Evolutionary conservation across 2,888 invertebrate genomes (phyloP).

Genomic region (Brenthis ino): DNA sequence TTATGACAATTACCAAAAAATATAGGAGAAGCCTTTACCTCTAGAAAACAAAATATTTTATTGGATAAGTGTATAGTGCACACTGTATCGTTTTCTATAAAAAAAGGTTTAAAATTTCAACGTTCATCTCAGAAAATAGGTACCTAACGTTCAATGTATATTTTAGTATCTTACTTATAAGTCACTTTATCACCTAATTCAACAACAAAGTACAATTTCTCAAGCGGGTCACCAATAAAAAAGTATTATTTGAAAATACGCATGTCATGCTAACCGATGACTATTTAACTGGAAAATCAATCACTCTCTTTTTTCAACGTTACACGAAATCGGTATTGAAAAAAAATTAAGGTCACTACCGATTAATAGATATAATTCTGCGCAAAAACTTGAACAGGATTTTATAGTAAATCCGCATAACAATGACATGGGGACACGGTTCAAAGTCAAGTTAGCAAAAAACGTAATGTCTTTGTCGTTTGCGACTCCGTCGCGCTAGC

Average conservation of each 20-base stretch:
- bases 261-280: constrained; percentile 33
- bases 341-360: constrained; percentile 47
- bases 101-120: not conserved
- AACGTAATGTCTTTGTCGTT: constrained; percentile 34
- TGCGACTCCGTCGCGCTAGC: constrained; percentile 6
- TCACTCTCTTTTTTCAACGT: constrained; percentile 48
- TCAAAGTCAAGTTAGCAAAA: constrained; percentile 51
- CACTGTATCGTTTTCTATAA: not conserved
- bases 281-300: constrained; percentile 56
- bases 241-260: constrained; percentile 31
- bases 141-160: not conserved
- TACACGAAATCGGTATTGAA: constrained; percentile 43
- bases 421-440: constrained; percentile 60
- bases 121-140: not conserved
- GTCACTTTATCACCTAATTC: constrained; percentile 25
- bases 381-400: constrained; percentile 64
- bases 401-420: constrained; percentile 59
- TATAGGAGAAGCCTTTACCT: too few species aligned
- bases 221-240: constrained; percentile 25
- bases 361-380: constrained; percentile 34
- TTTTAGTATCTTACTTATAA: not conserved
- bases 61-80: too few species aligned
- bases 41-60: too few species aligned
- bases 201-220: constrained; percentile 22
- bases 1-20: too few species aligned